Evolutionary conservation across 53 echinoderm and acorn worm species (phyloP).

Genomic region (Patiria pectinifera): DNA sequence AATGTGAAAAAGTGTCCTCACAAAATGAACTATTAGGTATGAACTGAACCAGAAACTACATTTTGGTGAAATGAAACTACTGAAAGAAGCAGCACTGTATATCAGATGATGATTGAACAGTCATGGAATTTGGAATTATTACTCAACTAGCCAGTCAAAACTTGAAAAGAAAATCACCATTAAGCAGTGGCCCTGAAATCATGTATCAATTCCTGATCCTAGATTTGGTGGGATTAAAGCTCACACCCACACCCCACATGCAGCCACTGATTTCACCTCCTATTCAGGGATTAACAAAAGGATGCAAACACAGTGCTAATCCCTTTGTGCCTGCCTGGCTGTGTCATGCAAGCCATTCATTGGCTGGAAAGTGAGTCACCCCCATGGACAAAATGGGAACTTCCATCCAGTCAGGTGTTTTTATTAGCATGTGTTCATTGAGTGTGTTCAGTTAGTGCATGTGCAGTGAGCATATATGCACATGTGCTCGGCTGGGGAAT

Average conservation of each 20-base stretch:
- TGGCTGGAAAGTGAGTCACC: constrained; percentile 38
- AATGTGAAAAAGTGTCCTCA: no score
- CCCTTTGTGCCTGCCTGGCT: constrained; percentile 22
- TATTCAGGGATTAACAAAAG: constrained; percentile 35
- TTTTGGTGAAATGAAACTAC: not conserved
- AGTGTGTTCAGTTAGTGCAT: not conserved
- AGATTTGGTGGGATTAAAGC: constrained; percentile 42
- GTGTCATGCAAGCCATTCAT: not conserved
- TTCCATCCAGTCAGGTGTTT: constrained; percentile 38
- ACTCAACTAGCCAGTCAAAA: not conserved
- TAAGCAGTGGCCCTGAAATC: constrained; percentile 36
- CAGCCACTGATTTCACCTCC: constrained; percentile 3
- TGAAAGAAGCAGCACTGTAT: not conserved
- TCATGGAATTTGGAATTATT: not conserved
- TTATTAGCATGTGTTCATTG: not conserved
- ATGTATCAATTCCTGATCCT: constrained; percentile 52
- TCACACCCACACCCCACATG: constrained; percentile 30
- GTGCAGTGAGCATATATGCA: not conserved
- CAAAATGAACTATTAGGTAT: no score
- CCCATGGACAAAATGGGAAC: constrained; percentile 51
- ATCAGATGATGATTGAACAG: not conserved
- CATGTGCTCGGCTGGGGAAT: not conserved
- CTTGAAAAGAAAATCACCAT: not conserved
- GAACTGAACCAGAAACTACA: no score
- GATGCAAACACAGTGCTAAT: constrained; percentile 39